These are phyloP conservation scores for Brachypteracias leptosomus DNA, from an alignment of 2,113 vertebrate species.

Conservation along the genomic window DNA sequence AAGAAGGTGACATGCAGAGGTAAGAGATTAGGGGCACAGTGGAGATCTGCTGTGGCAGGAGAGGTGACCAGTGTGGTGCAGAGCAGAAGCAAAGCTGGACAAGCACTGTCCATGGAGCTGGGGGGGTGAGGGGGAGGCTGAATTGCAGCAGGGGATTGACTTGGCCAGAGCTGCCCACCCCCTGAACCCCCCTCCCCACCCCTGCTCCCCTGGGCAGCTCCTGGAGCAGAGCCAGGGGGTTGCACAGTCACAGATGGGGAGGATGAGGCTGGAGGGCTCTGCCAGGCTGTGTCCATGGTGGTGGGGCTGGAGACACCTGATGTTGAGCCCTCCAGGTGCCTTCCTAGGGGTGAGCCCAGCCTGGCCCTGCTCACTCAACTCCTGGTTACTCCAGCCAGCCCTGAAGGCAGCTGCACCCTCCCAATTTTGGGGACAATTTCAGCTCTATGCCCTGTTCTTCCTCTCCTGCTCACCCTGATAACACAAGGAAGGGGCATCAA, in stretches of 20 bases:
- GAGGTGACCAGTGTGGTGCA: neutral
- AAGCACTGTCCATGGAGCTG: neutral
- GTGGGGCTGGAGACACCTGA: neutral
- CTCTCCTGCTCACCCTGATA: neutral
- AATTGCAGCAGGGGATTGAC: neutral
- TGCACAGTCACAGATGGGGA: neutral
- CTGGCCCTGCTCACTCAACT: neutral
- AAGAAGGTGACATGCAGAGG: too few relatives aligned
- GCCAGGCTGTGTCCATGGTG: rapidly evolving
- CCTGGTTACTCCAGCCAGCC: neutral
- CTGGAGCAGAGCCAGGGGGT: neutral
- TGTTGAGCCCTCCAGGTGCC: neutral
- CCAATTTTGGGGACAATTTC: rapidly evolving
- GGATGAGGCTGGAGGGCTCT: neutral
- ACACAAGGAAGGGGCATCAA: neutral
- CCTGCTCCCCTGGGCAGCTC: neutral
- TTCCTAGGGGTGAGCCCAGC: neutral
- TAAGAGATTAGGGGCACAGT: neutral
- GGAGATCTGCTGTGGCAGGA: neutral
- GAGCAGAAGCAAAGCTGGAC: neutral
- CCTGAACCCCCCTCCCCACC: neutral
- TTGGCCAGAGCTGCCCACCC: conserved; percentile 21
- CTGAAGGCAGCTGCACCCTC: neutral
- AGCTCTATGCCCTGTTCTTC: neutral
- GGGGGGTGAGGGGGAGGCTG: neutral